phyloP scores from a whole-genome alignment of 1,140 invertebrate species.

The Drosophila prosaltans region DNA sequence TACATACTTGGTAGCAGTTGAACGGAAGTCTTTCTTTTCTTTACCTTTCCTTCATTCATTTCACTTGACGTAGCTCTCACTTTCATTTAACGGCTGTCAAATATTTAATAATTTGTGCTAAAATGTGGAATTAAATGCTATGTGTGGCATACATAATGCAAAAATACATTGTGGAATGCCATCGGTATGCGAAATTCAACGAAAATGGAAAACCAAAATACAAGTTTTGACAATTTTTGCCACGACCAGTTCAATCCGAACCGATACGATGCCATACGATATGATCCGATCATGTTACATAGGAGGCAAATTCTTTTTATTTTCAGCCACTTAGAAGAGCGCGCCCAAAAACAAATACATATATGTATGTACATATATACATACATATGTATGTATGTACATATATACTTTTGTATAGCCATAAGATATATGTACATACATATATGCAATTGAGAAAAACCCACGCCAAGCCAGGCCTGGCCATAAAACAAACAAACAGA shows the following conservation, averaged over 20 bases:
- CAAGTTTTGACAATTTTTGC: slow-evolving; percentile 44
- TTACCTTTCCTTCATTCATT: slow-evolving; percentile 31
- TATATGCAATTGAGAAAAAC: slow-evolving; percentile 77
- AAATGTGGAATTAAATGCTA: slow-evolving; percentile 67
- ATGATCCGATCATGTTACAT: slow-evolving; percentile 56
- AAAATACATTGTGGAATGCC: slow-evolving; percentile 61
- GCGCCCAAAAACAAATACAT: slow-evolving; percentile 3
- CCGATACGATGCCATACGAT: slow-evolving; percentile 29
- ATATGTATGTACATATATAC: not conserved
- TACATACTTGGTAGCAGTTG: not conserved
- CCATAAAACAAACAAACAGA: slow-evolving; percentile 60
- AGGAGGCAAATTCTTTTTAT: slow-evolving; percentile 46
- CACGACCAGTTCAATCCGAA: slow-evolving; percentile 39
- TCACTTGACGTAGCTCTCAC: slow-evolving; percentile 60
- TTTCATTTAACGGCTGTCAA: slow-evolving; percentile 65
- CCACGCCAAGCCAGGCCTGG: slow-evolving; percentile 43
- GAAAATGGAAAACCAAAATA: slow-evolving; percentile 54
- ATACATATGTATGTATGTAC: not conserved
- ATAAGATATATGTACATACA: not conserved
- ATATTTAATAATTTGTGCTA: slow-evolving; percentile 79
- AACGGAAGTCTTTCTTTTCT: slow-evolving; percentile 56
- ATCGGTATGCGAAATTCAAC: slow-evolving; percentile 60
- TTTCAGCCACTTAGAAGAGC: slow-evolving; percentile 30
- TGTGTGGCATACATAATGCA: slow-evolving; percentile 59
- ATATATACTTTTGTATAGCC: not conserved